Evolutionary conservation across 2,888 invertebrate species (phyloP), one percentile per base, ranked within the genome.

Genomic region (Hypselothyrea guttata): DNA sequence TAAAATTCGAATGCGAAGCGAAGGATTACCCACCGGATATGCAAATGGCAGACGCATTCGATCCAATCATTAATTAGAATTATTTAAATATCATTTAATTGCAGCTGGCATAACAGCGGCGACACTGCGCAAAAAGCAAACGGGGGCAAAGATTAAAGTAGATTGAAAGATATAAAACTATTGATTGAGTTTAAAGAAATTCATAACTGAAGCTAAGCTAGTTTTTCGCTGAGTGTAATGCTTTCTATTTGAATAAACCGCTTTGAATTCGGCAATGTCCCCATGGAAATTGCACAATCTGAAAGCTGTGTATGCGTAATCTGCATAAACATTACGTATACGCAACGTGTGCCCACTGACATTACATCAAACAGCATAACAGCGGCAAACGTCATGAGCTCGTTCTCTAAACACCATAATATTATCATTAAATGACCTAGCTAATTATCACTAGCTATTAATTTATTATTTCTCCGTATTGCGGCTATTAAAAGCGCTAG

Each of bases 51-150:
- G 15, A 49, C 49, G 71, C 48, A 27, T 12, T 22, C 12, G 37
- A 42, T 54, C 27, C 18, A 47, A 47, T 74, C 70, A 79, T 78
- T 78, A 84, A 79, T 79, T 77, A 77, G 74, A 58, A 61, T 77
- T 77, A 77, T 64, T 65, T 73, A 76, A 73, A 76, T 76, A 76
- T 66, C 69, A 63, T 76, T 69, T 78, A 78, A 78, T 78, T 71
- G 62, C 54, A 40, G 13, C 13, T 31, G 22, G 22, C 22, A 4
- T 22, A 22, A 22, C 22, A 22, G n/a, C n/a, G n/a, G n/a, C n/a
- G n/a, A 22, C 22, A 22, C 22, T 22, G 22, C 3, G 22, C 22
- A 22, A 7, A 28, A 28, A n/a, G n/a, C n/a, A n/a, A n/a, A n/a
- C n/a, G n/a, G n/a, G n/a, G n/a, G 28, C 9, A 28, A 28, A 28